A percentile compares a stretch with the other conserved stretches of the same genome.
These are phyloP conservation scores for Macquaria ambigua DNA, from an alignment of 2,113 vertebrate genomes.

Conservation along the genomic window DNA sequence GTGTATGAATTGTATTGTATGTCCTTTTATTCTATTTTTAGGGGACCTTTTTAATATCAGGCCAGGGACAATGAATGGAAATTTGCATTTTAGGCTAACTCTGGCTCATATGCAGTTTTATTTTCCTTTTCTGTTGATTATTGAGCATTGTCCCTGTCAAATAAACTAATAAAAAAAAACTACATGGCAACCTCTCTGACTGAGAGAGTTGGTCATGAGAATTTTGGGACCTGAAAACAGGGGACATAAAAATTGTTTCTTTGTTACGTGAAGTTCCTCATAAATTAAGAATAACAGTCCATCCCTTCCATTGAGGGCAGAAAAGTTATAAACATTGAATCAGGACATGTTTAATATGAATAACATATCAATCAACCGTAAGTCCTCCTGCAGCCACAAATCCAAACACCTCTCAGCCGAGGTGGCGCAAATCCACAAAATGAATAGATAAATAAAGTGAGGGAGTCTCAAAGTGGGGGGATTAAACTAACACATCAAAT, in stretches of 20 bases:
- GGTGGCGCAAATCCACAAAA: constrained; percentile 62
- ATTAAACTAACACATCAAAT: constrained; percentile 78
- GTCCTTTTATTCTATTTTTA: neutral
- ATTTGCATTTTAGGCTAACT: neutral
- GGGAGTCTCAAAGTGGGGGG: constrained; percentile 52
- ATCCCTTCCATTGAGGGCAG: neutral
- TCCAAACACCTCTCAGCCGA: constrained; percentile 36
- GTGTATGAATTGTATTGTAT: neutral
- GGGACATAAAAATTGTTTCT: neutral
- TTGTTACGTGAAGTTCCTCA: neutral
- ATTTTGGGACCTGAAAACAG: neutral
- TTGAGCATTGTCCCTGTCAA: neutral
- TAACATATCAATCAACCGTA: constrained; percentile 44
- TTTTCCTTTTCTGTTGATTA: neutral
- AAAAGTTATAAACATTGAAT: constrained; percentile 45
- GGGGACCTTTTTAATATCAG: neutral
- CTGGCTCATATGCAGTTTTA: neutral
- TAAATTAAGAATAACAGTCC: neutral
- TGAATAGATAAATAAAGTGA: constrained; percentile 69
- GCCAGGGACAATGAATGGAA: neutral
- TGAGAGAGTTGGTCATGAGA: neutral
- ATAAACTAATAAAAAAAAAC: neutral
- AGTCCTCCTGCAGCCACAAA: constrained; percentile 50
- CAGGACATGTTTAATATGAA: constrained; percentile 44
- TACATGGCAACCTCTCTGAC: neutral